These are phyloP conservation scores for Zaprionus lineosus DNA, from an alignment of 2,888 invertebrate species.

Conservation along the genomic window DNA sequence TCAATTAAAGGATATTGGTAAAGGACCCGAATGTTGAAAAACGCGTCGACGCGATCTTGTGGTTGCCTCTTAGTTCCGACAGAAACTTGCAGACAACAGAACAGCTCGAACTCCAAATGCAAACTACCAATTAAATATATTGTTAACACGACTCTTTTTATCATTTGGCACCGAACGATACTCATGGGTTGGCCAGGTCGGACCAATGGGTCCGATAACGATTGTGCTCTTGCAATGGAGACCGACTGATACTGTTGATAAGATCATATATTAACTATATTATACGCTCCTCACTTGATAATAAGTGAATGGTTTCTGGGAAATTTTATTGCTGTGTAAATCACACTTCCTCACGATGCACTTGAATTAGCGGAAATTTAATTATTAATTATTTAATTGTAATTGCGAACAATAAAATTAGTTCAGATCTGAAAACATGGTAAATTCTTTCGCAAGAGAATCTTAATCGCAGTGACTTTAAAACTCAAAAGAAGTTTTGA, in stretches of 20 bases:
- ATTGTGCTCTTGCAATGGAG: conserved; percentile 20
- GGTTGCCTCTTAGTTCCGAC: neutral
- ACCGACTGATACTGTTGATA: conserved; percentile 30
- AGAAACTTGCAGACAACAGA: conserved; percentile 40
- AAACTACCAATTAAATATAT: conserved; percentile 78
- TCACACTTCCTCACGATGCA: conserved; percentile 44
- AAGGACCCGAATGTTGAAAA: conserved; percentile 4
- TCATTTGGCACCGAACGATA: conserved; percentile 39
- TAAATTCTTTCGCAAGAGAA: conserved; percentile 1
- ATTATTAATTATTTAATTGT: neutral
- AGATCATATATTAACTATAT: conserved; percentile 27
- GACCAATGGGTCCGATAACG: conserved; percentile 53
- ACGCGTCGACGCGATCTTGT: neutral
- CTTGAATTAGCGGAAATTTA: neutral
- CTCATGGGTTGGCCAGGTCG: conserved; percentile 29
- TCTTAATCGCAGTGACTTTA: no score
- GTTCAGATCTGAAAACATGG: conserved; percentile 3
- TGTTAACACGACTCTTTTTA: conserved; percentile 74
- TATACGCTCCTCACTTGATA: conserved; percentile 9
- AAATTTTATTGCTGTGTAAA: neutral
- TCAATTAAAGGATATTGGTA: conserved; percentile 5
- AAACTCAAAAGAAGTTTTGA: no score
- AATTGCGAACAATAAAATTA: no score
- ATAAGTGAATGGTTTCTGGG: conserved; percentile 20
- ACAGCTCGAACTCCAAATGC: conserved; percentile 59